These are phyloP conservation scores for Platycheirus rosarum DNA, from an alignment of 2,888 invertebrate species.

Conservation along the genomic window DNA sequence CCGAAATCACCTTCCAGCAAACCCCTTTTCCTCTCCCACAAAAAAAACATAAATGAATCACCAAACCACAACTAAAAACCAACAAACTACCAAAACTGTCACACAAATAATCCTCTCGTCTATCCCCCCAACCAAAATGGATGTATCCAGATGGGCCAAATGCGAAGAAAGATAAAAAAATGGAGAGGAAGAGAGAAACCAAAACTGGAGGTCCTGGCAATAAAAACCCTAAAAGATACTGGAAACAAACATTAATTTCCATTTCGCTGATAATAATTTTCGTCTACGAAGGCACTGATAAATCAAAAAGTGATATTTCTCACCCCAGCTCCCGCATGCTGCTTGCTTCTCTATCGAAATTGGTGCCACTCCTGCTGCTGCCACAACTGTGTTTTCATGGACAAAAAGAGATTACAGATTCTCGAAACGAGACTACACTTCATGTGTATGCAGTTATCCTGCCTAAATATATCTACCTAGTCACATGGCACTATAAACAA, in stretches of 20 bases:
- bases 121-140: slow-evolving; percentile 5
- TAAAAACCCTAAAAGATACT: slow-evolving; percentile 66
- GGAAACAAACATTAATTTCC: slow-evolving; percentile 74
- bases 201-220: slow-evolving; percentile 55
- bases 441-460: slow-evolving; percentile 72
- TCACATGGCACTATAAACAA: slow-evolving; percentile 26
- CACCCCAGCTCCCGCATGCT: slow-evolving; percentile 38
- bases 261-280: slow-evolving; percentile 74
- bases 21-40: not conserved
- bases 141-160: slow-evolving; percentile 20
- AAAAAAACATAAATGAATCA: slow-evolving; percentile 7
- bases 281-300: slow-evolving; percentile 74
- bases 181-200: not conserved
- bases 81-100: slow-evolving; percentile 19
- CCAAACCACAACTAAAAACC: slow-evolving; percentile 13
- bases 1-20: slow-evolving; percentile 23
- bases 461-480: slow-evolving; percentile 53
- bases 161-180: slow-evolving; percentile 11
- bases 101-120: slow-evolving; percentile 31
- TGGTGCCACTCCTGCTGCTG: slow-evolving; percentile 38
- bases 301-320: slow-evolving; percentile 72
- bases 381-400: slow-evolving; percentile 55
- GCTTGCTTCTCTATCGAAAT: not conserved
- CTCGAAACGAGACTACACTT: slow-evolving; percentile 58
- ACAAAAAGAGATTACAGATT: slow-evolving; percentile 66